phyloP scores from a whole-genome alignment of 2,113 vertebrate genomes.

The Atrichornis clamosus region DNA sequence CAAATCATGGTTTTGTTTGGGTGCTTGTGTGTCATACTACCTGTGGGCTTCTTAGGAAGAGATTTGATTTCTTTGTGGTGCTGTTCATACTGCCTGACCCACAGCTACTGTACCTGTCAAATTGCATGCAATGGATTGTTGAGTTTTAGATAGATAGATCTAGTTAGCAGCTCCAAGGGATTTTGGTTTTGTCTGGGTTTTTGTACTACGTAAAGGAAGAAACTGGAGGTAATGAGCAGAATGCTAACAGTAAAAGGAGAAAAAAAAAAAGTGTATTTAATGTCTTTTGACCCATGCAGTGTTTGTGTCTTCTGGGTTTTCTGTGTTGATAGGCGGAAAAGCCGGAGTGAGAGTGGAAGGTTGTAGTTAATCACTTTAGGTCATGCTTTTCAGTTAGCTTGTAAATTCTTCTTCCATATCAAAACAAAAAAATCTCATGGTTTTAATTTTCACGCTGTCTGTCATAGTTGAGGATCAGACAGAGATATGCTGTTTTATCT shows the following conservation, averaged over 20 bases:
- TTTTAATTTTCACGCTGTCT: not conserved
- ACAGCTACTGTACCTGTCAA: not conserved
- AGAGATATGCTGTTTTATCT: not conserved
- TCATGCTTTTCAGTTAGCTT: not conserved
- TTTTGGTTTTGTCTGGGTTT: not conserved
- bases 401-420: not conserved
- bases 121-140: not conserved
- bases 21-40: not conserved
- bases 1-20: rapidly evolving
- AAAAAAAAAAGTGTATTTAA: not conserved
- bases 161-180: not conserved
- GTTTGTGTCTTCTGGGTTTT: not conserved
- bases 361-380: not conserved
- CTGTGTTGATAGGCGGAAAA: not conserved
- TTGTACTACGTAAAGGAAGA: not conserved
- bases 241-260: not conserved
- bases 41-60: not conserved
- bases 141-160: not conserved
- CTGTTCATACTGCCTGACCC: not conserved
- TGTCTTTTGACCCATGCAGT: not conserved
- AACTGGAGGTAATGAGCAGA: not conserved
- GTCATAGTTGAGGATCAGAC: not conserved
- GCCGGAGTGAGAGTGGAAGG: not conserved
- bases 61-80: not conserved
- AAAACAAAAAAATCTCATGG: not conserved